Evolutionary conservation across 2,113 vertebrate genomes (phyloP), one percentile per base, ranked within the genome.

Genomic region (Onychostruthus taczanowskii): DNA sequence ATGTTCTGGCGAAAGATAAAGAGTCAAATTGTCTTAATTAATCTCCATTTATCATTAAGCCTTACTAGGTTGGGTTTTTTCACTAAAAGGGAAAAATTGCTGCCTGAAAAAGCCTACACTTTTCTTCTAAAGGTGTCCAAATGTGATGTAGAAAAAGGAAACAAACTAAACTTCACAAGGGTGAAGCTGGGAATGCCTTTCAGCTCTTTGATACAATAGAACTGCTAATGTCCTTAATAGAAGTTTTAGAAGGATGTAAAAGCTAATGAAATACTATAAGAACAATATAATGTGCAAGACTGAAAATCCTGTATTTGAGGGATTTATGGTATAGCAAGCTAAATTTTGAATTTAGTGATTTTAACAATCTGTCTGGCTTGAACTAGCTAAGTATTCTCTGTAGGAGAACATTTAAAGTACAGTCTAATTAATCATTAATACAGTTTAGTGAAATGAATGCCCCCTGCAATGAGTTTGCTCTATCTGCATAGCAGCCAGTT

Each of bases 371-470:
- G 22, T 61, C 35, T 16, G 35, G 50, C 53, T 89, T 69, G 50
- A 79, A 64, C 47, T 92, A 91, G 76, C 84, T 91, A 83, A 95
- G 92, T 92, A 81, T 87, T 97, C 41, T 87, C 85, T 91, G 15
- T 55, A 85, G 81, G 77, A 73, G 41, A 66, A 74, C 80, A 76
- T 95, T 97, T 96, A 59, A 92, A 95, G 78, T 85, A 43, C 75
- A 94, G 75, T 74, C 88, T 92, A 91, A 87, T 96, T 84, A 97
- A 97, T 96, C 83, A 97, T 91, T 94, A 95, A 83, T 64, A 64
- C 26, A 68, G 39, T 87, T 81, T 90, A 89, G 50, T 87, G 50
- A 89, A 95, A 85, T 82, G 24, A 95, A 89, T 95, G 63, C 56
- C 69, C 46, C 83, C 74, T 94, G 90, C 78, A 87, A 81, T 68